These are phyloP conservation scores for Platysteira castanea DNA, from an alignment of 2,113 vertebrate genomes.

Conservation along the genomic window DNA sequence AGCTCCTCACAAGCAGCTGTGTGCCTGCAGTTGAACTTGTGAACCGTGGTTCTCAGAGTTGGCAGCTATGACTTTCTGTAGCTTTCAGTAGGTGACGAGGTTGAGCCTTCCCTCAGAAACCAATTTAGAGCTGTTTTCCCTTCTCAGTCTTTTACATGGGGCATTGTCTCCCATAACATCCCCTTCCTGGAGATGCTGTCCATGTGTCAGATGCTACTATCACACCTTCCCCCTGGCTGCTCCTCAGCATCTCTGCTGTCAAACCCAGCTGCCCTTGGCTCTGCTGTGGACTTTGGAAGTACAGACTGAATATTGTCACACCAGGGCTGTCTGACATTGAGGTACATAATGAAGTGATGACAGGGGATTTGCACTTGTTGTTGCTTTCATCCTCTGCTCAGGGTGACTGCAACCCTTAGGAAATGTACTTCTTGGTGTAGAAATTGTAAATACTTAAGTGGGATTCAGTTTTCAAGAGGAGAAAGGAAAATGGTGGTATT, in stretches of 20 bases:
- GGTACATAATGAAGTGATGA: background rate
- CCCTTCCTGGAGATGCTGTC: background rate
- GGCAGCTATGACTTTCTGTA: background rate
- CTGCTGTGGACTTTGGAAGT: background rate
- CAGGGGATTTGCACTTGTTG: background rate
- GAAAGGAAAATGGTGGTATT: background rate
- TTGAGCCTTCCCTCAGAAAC: background rate
- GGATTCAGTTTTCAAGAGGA: background rate
- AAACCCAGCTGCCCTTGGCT: background rate
- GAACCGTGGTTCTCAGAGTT: background rate
- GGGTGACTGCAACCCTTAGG: background rate
- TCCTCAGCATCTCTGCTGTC: background rate
- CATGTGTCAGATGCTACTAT: background rate
- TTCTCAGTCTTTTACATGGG: background rate
- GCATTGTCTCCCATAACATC: background rate
- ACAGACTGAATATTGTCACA: background rate
- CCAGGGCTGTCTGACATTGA: background rate
- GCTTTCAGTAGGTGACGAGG: background rate
- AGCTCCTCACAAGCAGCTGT: background rate
- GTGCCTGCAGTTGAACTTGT: rapidly evolving
- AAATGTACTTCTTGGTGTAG: background rate
- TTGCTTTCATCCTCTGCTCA: background rate
- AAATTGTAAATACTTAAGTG: background rate
- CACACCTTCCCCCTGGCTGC: background rate
- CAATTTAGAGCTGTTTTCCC: background rate